Evolutionary conservation across 2,113 vertebrate species (phyloP), one percentile per base, ranked within the genome.

Genomic region (Hepsetus odoe): DNA sequence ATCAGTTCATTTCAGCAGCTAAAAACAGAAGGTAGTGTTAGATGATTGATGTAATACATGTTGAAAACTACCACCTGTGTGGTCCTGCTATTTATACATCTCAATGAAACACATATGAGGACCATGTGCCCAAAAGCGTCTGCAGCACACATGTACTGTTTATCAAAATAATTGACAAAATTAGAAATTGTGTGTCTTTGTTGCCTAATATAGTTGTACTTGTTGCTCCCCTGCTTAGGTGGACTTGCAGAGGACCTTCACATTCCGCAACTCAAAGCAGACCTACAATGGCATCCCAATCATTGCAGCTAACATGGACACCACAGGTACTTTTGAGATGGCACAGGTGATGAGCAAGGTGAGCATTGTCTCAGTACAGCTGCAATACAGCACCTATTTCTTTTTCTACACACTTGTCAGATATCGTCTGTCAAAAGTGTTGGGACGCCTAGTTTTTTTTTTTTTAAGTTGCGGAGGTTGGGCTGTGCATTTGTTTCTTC

Each of bases 261-360:
- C 95, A 81, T 99, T 99, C 94, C 95, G 97, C 26, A 99, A 99
- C 91, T 99, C 98, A 46, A 98, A 97, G 85, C 95, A 98, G 87
- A 98, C 95, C 0, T 99, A 98, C 90, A 95, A 92, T 0, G 98
- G 98, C 65, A 95, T 99, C 88, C 98, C 98, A 61, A 91, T 99
- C 85, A 98, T 99, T 28, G 97, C 96, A 35, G 96, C 98, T 79
- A 99, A 99, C 90, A 99, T 99, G 98, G 98, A 99, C 90, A 98
- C 98, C 4, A 98, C 98, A 28, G 98, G 97, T 13, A 99, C 98
- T 0, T 99, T 99, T 87, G 96, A 99, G 90, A 98, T 99, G 96
- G 98, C 98, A 0, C 91, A 87, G 58, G 94, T 95, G 80, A 94
- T 99, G 90, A 93, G 96, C 86, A 96, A 96, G 93, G 98, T 99